A percentile compares a stretch with the other conserved stretches of the same genome.
These are phyloP conservation scores for Triops longicaudatus DNA, from an alignment of 1,140 invertebrate species.

Conservation along the genomic window DNA sequence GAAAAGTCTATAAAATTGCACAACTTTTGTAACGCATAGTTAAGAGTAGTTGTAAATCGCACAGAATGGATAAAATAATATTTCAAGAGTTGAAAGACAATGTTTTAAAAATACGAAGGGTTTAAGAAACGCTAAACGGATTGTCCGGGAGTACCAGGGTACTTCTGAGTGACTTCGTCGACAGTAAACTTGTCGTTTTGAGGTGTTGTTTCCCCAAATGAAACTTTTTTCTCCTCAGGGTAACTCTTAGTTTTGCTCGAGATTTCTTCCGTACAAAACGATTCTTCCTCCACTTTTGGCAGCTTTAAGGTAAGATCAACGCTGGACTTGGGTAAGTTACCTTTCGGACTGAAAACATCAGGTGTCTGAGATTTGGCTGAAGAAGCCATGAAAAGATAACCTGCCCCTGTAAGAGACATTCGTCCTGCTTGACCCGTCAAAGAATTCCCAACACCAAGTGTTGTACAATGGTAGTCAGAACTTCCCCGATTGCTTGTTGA, in stretches of 20 bases:
- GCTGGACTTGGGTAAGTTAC: slow-evolving; percentile 10
- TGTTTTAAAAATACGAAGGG: no score
- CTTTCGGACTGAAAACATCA: slow-evolving; percentile 1
- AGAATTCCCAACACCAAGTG: not conserved
- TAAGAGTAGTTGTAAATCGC: no score
- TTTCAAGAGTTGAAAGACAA: no score
- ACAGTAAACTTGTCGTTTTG: no score
- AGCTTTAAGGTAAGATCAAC: slow-evolving; percentile 4
- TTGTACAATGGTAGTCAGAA: not conserved
- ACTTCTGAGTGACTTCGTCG: no score
- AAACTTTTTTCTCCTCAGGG: no score
- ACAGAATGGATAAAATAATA: no score
- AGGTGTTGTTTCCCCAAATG: no score
- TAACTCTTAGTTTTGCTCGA: not conserved
- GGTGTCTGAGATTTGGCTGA: not conserved
- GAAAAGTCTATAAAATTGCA: no score
- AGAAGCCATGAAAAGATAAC: slow-evolving; percentile 25
- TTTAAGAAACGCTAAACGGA: no score
- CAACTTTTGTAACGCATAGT: no score
- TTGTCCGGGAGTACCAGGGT: no score
- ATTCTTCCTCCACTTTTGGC: slow-evolving; percentile 16
- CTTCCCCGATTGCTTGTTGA: not conserved
- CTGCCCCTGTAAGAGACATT: not conserved
- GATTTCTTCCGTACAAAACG: not conserved
- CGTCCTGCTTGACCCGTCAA: not conserved